Percentiles rank a stretch among this genome's conserved stretches.
Conservation (phyloP, 2,888 invertebrate species). For the Vanessa cardui region DNA sequence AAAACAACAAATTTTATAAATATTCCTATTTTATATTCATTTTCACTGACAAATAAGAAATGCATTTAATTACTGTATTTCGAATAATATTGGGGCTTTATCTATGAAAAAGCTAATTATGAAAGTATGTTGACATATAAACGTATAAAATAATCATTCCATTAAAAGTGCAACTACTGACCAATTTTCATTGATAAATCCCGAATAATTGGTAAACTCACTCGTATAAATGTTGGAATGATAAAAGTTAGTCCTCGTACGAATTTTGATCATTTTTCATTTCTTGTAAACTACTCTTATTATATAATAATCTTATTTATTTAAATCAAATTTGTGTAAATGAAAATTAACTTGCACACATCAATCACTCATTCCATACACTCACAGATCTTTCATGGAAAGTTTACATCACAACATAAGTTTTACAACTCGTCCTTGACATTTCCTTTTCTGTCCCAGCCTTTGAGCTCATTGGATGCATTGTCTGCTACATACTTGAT, state of each 20-base stretch:
- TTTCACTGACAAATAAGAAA: conserved; percentile 72
- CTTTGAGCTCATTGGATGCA: conserved; percentile 92
- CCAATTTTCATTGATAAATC: conserved; percentile 30
- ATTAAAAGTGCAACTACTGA: conserved; percentile 6
- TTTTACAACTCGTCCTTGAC: conserved; percentile 75
- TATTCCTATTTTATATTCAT: conserved; percentile 76
- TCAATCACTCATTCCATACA: conserved; percentile 51
- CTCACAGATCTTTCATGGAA: conserved; percentile 75
- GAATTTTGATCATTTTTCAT: background rate
- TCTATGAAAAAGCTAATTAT: conserved; percentile 30
- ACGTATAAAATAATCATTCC: conserved; percentile 22
- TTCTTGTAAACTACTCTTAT: conserved; percentile 6
- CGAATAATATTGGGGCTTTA: conserved; percentile 51
- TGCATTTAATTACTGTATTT: conserved; percentile 81
- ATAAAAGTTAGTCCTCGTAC: conserved; percentile 10
- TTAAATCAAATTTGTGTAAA: conserved; percentile 1
- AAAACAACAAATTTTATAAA: conserved; percentile 65
- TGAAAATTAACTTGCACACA: conserved; percentile 9
- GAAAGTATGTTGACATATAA: conserved; percentile 21
- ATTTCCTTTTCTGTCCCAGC: conserved; percentile 93
- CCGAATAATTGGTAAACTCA: conserved; percentile 24
- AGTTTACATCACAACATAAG: conserved; percentile 55
- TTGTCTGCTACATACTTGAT: conserved; percentile 96
- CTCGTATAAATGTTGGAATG: conserved; percentile 41
- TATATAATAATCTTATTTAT: conserved; percentile 2